Conservation (phyloP, 1,140 invertebrate genomes). For the Aphelenchoides besseyi region DNA sequence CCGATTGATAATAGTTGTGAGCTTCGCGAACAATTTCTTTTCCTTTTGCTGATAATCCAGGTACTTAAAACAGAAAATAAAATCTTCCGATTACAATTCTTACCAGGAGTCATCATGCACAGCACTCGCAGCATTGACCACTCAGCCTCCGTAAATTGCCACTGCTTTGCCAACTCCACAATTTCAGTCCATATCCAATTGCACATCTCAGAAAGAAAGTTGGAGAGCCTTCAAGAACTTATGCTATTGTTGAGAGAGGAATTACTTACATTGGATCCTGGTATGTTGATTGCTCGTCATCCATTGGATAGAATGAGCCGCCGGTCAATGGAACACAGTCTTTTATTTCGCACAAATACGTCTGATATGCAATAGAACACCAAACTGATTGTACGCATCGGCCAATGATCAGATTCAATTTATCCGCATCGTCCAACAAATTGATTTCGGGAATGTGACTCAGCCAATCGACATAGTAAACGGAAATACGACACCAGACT, state of each 20-base stretch:
- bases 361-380: neutral
- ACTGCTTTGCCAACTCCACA: neutral
- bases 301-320: conserved; percentile 12
- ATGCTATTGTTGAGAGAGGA: too few species aligned
- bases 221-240: too few species aligned
- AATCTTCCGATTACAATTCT: too few species aligned
- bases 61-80: too few species aligned
- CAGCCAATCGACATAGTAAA: neutral
- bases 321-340: neutral
- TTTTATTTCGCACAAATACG: conserved; percentile 6
- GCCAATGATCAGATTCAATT: conserved; percentile 1
- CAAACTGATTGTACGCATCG: neutral
- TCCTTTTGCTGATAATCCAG: neutral
- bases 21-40: conserved; percentile 2
- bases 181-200: neutral
- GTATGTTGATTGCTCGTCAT: neutral
- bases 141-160: neutral
- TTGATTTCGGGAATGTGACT: neutral
- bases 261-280: neutral
- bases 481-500: neutral
- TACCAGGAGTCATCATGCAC: neutral
- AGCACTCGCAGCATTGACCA: neutral
- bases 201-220: conserved; percentile 1
- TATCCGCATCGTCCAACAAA: conserved; percentile 1
- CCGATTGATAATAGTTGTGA: neutral